Conservation (phyloP, 1,140 invertebrate species). For the Drosophila sp. region DNA sequence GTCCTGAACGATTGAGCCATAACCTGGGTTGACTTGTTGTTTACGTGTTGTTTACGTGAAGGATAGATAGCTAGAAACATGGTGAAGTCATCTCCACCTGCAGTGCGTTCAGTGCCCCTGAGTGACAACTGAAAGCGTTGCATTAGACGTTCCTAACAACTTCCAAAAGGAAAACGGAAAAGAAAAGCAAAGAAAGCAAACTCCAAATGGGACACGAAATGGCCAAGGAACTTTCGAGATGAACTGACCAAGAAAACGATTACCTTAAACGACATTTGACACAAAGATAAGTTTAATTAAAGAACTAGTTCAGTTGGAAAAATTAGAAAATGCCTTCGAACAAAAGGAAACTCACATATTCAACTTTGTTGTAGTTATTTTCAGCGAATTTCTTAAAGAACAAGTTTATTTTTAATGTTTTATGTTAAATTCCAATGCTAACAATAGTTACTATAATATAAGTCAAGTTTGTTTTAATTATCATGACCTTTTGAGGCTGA, state of each 20-base stretch:
- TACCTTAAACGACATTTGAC: background rate
- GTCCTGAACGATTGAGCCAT: slow-evolving; percentile 67
- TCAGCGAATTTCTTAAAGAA: too few species aligned
- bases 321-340: too few species aligned
- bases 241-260: background rate
- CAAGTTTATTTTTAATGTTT: too few species aligned
- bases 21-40: slow-evolving; percentile 73
- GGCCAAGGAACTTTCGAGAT: background rate
- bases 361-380: too few species aligned
- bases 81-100: slow-evolving; percentile 35
- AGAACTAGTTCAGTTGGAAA: slow-evolving; percentile 1
- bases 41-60: slow-evolving; percentile 59
- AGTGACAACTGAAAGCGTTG: slow-evolving; percentile 22
- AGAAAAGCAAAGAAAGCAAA: background rate
- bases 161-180: slow-evolving; percentile 10
- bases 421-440: too few species aligned
- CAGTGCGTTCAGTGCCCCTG: slow-evolving; percentile 22
- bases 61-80: slow-evolving; percentile 15
- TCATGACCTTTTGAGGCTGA: too few species aligned
- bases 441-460: too few species aligned
- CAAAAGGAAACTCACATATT: too few species aligned
- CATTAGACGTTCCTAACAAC: slow-evolving; percentile 26
- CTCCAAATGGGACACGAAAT: slow-evolving; percentile 21
- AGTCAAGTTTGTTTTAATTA: too few species aligned
- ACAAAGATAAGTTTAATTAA: slow-evolving; percentile 1